Evolutionary conservation across 2,888 invertebrate species (phyloP), one percentile per base, ranked within the genome.

Genomic region (Ethmia dodecea): DNA sequence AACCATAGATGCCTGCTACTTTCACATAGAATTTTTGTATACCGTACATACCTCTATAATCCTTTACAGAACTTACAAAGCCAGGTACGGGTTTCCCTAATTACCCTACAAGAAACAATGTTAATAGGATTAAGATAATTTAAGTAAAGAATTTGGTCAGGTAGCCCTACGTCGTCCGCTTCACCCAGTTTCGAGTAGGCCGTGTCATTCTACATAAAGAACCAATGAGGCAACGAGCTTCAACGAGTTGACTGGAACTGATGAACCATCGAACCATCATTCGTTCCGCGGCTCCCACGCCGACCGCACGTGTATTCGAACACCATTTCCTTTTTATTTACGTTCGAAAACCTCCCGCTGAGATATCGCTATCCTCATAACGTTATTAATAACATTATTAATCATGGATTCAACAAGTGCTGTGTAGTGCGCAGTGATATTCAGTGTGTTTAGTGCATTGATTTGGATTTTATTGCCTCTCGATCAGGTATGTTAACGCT

Each of bases 291-390:
- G 36, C 45, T 35, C 42, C 36, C 37, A 38, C 35, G 34, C 39
- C 45, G 55, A 33, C 37, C 54, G 55, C 55, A 57, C 62, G 66
- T 49, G 22, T 14, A 5, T 20, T 31, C 13, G 22, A 26, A 14
- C 29, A 27, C 35, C 29, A 28, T 28, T 28, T 28, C 11, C 2
- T 30, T 30, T 43, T 33, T 46, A 43, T 47, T 42, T 43, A 40
- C 40, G 29, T 45, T 40, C 43, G 33, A 31, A 44, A 45, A 57
- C 60, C 74, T 53, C 74, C 64, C 71, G 71, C 74, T 50, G 52
- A 64, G 73, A 52, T n/a, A 55, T 51, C 55, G 38, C 47, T 56
- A 49, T 11, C 12, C 6, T 26, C 12, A 26, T 26, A 26, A 26
- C 53, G 52, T 16, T 24, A 31, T 31, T 33, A 31, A 31, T 26